phyloP scores from a whole-genome alignment of 92 coral and sea anemone species.

The Scolanthus callimorphus region DNA sequence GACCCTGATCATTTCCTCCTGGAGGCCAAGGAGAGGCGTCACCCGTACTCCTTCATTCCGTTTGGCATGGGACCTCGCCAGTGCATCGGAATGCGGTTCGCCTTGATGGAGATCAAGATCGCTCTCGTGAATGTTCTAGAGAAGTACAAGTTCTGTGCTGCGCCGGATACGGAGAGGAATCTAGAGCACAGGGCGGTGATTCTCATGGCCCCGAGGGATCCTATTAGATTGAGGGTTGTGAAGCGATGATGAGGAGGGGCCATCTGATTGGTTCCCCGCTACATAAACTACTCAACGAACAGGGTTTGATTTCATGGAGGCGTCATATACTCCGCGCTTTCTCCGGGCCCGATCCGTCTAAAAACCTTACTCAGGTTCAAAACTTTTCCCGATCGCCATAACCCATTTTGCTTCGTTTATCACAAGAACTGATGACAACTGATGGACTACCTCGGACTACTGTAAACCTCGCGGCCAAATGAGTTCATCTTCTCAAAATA shows the following conservation, averaged over 20 bases:
- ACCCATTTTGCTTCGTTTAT: too few relatives aligned
- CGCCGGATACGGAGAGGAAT: slow-evolving; percentile 24
- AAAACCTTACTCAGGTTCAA: too few relatives aligned
- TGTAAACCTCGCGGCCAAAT: too few relatives aligned
- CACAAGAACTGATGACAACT: too few relatives aligned
- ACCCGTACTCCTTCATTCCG: slow-evolving; percentile 55
- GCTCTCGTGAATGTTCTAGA: slow-evolving; percentile 37
- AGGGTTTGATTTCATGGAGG: too few relatives aligned
- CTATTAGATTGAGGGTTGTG: slow-evolving; percentile 9
- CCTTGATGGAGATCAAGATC: slow-evolving; percentile 50
- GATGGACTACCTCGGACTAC: too few relatives aligned
- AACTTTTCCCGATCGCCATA: too few relatives aligned
- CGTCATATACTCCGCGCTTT: too few relatives aligned
- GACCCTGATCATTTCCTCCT: slow-evolving; percentile 62
- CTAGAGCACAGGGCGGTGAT: slow-evolving; percentile 24
- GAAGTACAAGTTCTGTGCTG: slow-evolving; percentile 33
- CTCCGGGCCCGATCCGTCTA: too few relatives aligned
- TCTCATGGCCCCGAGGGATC: slow-evolving; percentile 30
- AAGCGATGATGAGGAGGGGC: not conserved
- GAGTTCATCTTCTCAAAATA: too few relatives aligned
- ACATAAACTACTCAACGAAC: too few relatives aligned
- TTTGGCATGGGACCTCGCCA: slow-evolving; percentile 64
- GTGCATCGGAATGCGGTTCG: slow-evolving; percentile 71
- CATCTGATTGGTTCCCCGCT: too few relatives aligned
- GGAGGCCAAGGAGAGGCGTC: slow-evolving; percentile 66